Conservation (phyloP, 2,888 invertebrate species). For the Suillia variegata region DNA sequence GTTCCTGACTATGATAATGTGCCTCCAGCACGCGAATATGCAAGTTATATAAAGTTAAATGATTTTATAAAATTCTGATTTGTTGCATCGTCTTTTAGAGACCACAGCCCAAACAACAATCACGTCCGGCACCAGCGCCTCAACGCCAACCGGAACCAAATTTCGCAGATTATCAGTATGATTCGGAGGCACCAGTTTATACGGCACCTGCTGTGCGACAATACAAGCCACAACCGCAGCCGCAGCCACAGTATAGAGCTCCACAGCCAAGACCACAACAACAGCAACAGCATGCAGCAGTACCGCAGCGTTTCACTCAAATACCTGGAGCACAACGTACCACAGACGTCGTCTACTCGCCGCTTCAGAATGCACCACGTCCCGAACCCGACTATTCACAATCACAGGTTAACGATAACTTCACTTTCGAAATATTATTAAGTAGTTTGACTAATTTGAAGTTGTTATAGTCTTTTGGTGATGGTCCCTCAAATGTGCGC, state of each 20-base stretch:
- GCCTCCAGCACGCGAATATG: constrained; percentile 48
- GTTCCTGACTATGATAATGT: constrained; percentile 62
- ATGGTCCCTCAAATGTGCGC: constrained; percentile 53
- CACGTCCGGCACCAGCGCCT: constrained; percentile 35
- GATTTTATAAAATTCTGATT: background rate
- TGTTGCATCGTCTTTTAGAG: constrained; percentile 40
- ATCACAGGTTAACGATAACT: constrained; percentile 43
- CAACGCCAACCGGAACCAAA: constrained; percentile 31
- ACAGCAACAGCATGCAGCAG: constrained; percentile 30
- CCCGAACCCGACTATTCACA: constrained; percentile 59
- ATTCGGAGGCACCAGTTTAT: too few relatives aligned
- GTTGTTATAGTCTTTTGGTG: constrained; percentile 44
- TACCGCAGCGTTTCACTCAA: constrained; percentile 54
- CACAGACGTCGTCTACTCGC: constrained; percentile 58
- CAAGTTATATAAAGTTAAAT: constrained; percentile 35
- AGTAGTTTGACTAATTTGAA: background rate
- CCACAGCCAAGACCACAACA: constrained; percentile 46
- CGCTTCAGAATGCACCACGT: constrained; percentile 54
- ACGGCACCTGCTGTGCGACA: constrained; percentile 22
- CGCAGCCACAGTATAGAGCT: constrained; percentile 52
- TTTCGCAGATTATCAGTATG: too few relatives aligned
- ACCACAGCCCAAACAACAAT: constrained; percentile 39
- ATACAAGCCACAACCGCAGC: constrained; percentile 48
- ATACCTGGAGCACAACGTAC: constrained; percentile 56
- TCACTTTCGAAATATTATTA: background rate